Conservation (phyloP, 2,113 vertebrate genomes). For the Sorex fumeus region DNA sequence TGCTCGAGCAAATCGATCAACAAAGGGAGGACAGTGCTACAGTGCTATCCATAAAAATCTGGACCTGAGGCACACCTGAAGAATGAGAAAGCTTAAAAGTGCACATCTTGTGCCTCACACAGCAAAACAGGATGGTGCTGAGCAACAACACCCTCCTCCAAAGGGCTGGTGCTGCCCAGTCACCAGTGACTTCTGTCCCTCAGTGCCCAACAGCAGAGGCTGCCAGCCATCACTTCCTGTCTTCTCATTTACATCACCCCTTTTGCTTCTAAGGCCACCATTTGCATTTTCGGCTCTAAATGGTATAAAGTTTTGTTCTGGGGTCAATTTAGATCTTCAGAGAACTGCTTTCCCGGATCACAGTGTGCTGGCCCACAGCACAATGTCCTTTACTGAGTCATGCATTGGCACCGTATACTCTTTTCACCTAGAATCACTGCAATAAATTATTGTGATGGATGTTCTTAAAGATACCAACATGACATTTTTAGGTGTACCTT, state of each 20-base stretch:
- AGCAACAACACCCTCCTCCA: background rate
- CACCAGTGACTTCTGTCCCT: background rate
- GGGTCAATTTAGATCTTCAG: background rate
- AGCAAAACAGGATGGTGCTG: background rate
- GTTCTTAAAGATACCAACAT: background rate
- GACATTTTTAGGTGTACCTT: background rate
- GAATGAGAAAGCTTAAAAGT: accelerated
- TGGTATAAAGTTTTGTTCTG: background rate
- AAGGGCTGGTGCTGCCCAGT: accelerated
- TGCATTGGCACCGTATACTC: background rate
- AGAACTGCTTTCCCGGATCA: background rate
- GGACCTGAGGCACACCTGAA: slow-evolving; percentile 17
- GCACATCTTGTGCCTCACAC: background rate
- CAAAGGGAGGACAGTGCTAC: too few relatives aligned
- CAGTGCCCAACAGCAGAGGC: accelerated
- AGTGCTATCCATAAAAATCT: background rate
- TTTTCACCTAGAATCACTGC: background rate
- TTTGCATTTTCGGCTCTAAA: background rate
- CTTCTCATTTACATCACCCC: background rate
- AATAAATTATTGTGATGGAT: background rate
- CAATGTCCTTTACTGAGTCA: background rate
- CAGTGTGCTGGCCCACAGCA: background rate
- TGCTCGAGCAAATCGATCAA: too few relatives aligned
- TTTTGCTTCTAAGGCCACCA: background rate
- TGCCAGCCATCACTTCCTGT: background rate